A percentile compares a stretch with the other conserved stretches of the same genome.
phyloP scores from a whole-genome alignment of 2,888 invertebrate genomes.

The Nasonovia ribisnigri region DNA sequence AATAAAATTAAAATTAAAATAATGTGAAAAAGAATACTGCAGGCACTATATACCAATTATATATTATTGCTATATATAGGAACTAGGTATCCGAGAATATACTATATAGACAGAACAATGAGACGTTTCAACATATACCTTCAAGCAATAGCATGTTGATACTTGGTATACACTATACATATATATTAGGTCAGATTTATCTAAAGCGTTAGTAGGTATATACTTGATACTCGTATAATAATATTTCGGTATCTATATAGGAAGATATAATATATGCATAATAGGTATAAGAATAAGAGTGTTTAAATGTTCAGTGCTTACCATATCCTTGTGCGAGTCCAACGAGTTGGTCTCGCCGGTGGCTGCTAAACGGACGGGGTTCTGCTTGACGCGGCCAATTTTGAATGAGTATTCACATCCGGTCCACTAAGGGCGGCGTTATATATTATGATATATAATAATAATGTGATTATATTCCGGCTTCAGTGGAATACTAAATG shows the following conservation, averaged over 20 bases:
- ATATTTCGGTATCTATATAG: no score
- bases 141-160: no score
- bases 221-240: no score
- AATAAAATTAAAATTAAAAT: background rate
- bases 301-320: background rate
- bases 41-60: background rate
- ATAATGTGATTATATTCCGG: background rate
- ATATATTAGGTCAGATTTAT: no score
- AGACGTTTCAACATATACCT: no score
- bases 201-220: no score
- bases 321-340: conserved; percentile 63
- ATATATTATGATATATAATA: background rate
- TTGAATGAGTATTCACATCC: conserved; percentile 56
- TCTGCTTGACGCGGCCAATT: conserved; percentile 64
- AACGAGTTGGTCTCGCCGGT: conserved; percentile 49
- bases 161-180: no score
- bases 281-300: background rate
- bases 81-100: no score
- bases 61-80: no score
- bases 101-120: no score
- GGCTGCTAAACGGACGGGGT: conserved; percentile 58
- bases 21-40: background rate
- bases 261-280: background rate
- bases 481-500: background rate
- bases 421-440: background rate